phyloP scores from a whole-genome alignment of 2,797 vertebrate species.

The Tokudaia muenninki region DNA sequence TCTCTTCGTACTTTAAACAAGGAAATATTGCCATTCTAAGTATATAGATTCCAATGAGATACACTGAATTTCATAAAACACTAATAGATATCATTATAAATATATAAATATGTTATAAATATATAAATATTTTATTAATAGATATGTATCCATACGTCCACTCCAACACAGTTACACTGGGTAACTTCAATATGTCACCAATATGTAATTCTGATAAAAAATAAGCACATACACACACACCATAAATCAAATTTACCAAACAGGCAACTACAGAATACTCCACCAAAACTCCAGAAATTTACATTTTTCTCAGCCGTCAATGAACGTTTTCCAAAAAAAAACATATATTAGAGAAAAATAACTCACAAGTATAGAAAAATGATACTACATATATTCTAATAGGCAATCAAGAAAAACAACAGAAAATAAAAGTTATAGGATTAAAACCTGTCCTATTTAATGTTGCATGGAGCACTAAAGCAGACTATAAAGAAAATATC shows the following conservation, averaged over 20 bases:
- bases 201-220: too few species aligned
- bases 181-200: not conserved
- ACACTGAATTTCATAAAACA: too few species aligned
- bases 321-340: not conserved
- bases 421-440: not conserved
- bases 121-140: too few species aligned
- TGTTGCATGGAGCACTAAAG: not conserved
- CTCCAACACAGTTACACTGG: not conserved
- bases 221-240: too few species aligned
- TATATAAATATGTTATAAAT: too few species aligned
- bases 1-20: not conserved
- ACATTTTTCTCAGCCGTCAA: not conserved
- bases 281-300: not conserved
- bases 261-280: not conserved
- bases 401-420: not conserved
- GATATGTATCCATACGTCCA: not conserved
- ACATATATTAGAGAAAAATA: not conserved
- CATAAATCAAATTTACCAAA: not conserved
- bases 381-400: not conserved
- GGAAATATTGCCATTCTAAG: not conserved
- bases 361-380: not conserved
- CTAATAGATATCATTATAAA: not conserved
- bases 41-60: not conserved
- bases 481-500: too few species aligned
- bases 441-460: not conserved